Percentiles rank a stretch among this genome's conserved stretches.
Conservation (phyloP, 1,140 invertebrate genomes). For the Dolichoris vasculosae region DNA sequence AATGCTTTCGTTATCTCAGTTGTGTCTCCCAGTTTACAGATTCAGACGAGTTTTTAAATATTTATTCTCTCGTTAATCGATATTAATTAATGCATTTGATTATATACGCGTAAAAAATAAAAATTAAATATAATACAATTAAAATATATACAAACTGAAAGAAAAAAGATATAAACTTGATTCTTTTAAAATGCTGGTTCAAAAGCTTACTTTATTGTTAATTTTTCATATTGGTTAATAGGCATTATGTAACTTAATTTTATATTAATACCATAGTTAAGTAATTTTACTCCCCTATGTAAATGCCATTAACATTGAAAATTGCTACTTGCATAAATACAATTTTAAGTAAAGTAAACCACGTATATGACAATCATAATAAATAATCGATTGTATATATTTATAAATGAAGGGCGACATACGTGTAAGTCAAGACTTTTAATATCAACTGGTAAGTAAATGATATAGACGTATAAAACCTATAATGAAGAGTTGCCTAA, state of each 20-base stretch:
- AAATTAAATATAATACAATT: too few relatives aligned
- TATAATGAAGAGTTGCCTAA: neutral
- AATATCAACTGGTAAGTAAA: neutral
- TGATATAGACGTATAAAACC: neutral
- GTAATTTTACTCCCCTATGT: too few relatives aligned
- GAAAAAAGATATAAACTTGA: too few relatives aligned
- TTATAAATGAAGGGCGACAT: neutral
- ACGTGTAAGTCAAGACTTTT: neutral
- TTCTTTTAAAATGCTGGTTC: too few relatives aligned
- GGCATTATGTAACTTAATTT: neutral
- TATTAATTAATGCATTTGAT: too few relatives aligned
- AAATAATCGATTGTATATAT: neutral
- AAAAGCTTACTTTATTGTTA: neutral
- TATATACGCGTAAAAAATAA: too few relatives aligned
- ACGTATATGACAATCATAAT: neutral
- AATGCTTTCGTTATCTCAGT: too few relatives aligned
- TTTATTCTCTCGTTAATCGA: too few relatives aligned
- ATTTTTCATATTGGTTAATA: neutral
- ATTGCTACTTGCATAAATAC: neutral
- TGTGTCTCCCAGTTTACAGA: too few relatives aligned
- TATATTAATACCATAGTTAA: neutral
- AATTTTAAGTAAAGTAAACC: neutral
- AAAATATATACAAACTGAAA: too few relatives aligned
- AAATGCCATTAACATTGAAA: neutral
- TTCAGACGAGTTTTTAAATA: too few relatives aligned